Evolutionary conservation across 2,113 vertebrate genomes (phyloP), one percentile per base, ranked within the genome.

Genomic region (Tupaia tana): DNA sequence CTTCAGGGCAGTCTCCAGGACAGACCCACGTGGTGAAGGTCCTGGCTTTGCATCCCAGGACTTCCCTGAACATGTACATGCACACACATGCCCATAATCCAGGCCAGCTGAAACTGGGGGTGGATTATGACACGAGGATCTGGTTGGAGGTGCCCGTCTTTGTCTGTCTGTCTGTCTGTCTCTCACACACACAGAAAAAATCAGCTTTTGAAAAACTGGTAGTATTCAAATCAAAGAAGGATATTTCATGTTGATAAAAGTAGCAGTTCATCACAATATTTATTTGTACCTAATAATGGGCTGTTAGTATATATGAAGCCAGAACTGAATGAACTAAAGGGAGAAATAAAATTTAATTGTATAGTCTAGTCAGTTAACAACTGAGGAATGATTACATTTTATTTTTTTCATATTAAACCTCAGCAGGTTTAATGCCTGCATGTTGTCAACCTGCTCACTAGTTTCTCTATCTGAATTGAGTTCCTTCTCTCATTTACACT

Each of bases 311-410:
- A 63, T 25, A 56, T 88, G 78, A 88, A 15, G 19, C 10, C 82
- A 73, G 59, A 75, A 54, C 24, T 24, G 24, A 83, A 70, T 63
- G 59, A 61, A 74, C 59, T 58, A 86, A 81, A 58, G 58, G n/a
- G 77, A 93, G 63, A 94, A 87, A 54, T 67, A 70, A 59, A 89
- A 69, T n/a, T 89, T 74, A 86, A 70, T 93, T 75, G 63, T 93
- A 6, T 73, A 80, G 16, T 66, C 27, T 89, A 82, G 6, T 20
- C 29, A 64, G 10, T 64, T 73, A 88, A 59, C 52, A 82, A 58
- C 22, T 1, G 4, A 56, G 14, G 25, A 59, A 59, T 81, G 81
- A 54, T 14, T 58, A 25, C 24, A 71, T 71, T 89, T 90, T 77
- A 90, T n/a, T 12, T 87, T 88, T 71, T 88, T 91, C 43, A 52